Base-by-base conservation (phyloP, 2,797 vertebrate genomes). In the Synaphobranchus kaupii region DNA sequence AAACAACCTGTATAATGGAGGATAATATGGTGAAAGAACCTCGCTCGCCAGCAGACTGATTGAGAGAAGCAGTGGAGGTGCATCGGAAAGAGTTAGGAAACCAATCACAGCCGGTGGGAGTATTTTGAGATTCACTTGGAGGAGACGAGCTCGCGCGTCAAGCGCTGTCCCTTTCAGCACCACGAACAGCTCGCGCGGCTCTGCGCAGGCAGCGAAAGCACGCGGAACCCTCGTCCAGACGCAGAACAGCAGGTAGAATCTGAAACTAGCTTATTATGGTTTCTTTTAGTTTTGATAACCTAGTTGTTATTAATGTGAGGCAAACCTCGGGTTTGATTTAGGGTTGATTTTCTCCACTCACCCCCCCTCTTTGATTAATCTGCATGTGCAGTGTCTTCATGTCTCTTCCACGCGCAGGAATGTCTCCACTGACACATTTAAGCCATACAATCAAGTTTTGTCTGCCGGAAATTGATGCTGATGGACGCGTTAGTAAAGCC, bases 81-180 rank as follows among this genome's bases (percentile, higher is more conserved):
- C 39, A 80, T 22, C n/a, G 25, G 76, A 80, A 80, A 50, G 76
- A 80, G 76, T 80, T 80, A 8, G 76, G 76, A 80, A 44, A 50
- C 76, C 76, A 80, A 80, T 80, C 76, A 80, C 44, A 80, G 76
- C 5, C 76, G 44, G 76, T 80, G 76, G 76, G 76, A 80, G 76
- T 80, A 80, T 80, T 80, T 80, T 50, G 15, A 80, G 76, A 80
- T 80, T 80, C 39, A 80, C 76, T 80, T 80, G 76, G 76, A 80
- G 76, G 76, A 80, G 76, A 80, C 76, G 44, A 44, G 76, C 76
- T 48, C 76, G 76, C 44, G 44, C 76, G 76, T 20, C 17, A 80
- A 80, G 76, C 44, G 76, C 76, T 80, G 76, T 80, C 76, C 44
- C 44, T 48, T 80, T 48, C 76, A 80, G 44, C 76, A 48, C 76